Evolutionary conservation across 2,113 vertebrate species (phyloP), one percentile per base, ranked within the genome.

Genomic region (Octodon degus): DNA sequence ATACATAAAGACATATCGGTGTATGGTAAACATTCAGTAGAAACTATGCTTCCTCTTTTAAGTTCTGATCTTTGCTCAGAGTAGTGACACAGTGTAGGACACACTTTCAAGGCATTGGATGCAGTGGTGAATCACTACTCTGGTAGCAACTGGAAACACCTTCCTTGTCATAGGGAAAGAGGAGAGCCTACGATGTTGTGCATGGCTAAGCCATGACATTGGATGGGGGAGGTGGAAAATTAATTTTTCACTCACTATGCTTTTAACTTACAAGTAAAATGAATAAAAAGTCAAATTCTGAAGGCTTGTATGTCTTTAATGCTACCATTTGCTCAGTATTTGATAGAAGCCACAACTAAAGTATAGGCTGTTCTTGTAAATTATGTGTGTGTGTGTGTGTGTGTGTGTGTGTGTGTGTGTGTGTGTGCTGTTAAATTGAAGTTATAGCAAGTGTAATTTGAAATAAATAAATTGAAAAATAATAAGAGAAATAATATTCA

Each of bases 401-500:
- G 43, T 43, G 43, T 43, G 43, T 43, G 43, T 43, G 43, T 43
- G 43, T 43, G 43, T 43, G 43, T 43, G 43, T 5, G 43, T 43
- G 58, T 50, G 9, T 89, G 9, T 89, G 4, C 50, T 70, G 10
- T 12, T 89, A 80, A 89, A 84, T 67, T 93, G 34, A 92, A 25
- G 34, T 37, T 81, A 86, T 55, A 37, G 9, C 68, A 86, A 63
- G 70, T 86, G 37, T 77, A 25, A 85, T 47, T 83, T 94, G 65
- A 86, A 65, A 83, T 82, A 19, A 72, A 70, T 20, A 81, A 63
- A 74, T 47, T 40, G 27, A 81, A 11, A 70, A 24, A 20, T 70
- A 62, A 82, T 30, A 84, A 84, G 60, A 60, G 16, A 81, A 53
- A 50, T 47, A 74, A 25, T 91, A 40, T 47, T 92, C 90, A 60